phyloP scores from a whole-genome alignment of 2,888 invertebrate genomes.

The Zeuzera pyrina region DNA sequence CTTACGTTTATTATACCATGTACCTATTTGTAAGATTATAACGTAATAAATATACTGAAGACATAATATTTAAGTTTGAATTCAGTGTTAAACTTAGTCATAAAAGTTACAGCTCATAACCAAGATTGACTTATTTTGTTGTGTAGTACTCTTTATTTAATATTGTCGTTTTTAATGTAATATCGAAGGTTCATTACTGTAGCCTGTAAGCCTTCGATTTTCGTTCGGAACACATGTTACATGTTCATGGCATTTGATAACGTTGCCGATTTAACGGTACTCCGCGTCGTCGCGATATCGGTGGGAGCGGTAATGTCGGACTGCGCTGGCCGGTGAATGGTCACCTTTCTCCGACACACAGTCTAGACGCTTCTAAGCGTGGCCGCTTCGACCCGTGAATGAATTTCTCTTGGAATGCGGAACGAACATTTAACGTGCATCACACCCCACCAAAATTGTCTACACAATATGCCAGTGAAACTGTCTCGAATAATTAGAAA shows the following conservation, averaged over 20 bases:
- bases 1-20: too few species aligned
- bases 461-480: slow-evolving; percentile 43
- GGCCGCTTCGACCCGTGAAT: slow-evolving; percentile 61
- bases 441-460: slow-evolving; percentile 36
- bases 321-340: slow-evolving; percentile 59
- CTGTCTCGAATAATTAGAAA: slow-evolving; percentile 42
- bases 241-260: slow-evolving; percentile 14
- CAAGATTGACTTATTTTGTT: too few species aligned
- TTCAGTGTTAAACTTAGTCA: too few species aligned
- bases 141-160: too few species aligned
- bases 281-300: slow-evolving; percentile 46
- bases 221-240: slow-evolving; percentile 7
- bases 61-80: too few species aligned
- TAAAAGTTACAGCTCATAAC: too few species aligned
- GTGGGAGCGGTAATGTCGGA: slow-evolving; percentile 35
- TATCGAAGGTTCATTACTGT: too few species aligned
- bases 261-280: slow-evolving; percentile 41
- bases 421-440: slow-evolving; percentile 55
- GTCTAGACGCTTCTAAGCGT: slow-evolving; percentile 47
- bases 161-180: too few species aligned
- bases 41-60: too few species aligned
- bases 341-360: slow-evolving; percentile 71
- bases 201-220: too few species aligned
- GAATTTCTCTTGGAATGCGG: slow-evolving; percentile 68
- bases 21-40: too few species aligned